phyloP scores from a whole-genome alignment of 1,140 invertebrate species.

The Gryllus bimaculatus region DNA sequence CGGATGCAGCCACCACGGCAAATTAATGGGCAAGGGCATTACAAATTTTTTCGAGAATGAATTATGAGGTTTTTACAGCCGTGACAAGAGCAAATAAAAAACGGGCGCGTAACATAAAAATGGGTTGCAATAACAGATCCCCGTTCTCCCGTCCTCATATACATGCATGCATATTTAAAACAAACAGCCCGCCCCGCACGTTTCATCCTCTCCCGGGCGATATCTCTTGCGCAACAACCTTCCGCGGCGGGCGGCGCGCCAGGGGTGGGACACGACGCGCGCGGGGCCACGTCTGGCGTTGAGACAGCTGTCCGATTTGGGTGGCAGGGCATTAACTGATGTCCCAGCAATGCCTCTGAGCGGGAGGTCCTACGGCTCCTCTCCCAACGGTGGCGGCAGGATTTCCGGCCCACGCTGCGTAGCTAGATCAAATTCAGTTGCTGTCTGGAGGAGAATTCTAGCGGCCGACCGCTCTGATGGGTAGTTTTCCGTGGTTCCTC shows the following conservation, averaged over 20 bases:
- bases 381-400: too few species aligned
- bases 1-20: neutral
- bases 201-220: neutral
- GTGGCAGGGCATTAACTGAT: too few species aligned
- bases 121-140: neutral
- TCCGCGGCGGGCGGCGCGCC: neutral
- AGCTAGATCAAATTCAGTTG: too few species aligned
- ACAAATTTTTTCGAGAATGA: neutral
- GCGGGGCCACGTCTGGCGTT: too few species aligned
- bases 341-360: too few species aligned
- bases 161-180: constrained; percentile 1
- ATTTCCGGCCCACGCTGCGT: too few species aligned
- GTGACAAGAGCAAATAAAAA: neutral
- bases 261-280: neutral
- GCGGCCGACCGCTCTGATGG: too few species aligned
- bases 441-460: too few species aligned
- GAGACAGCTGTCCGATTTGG: too few species aligned
- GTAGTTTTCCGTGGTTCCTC: too few species aligned
- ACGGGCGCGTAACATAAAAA: neutral
- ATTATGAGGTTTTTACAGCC: neutral
- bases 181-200: neutral
- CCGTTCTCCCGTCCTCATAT: neutral
- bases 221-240: neutral
- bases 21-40: neutral
- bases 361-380: too few species aligned